These are phyloP conservation scores for Parochlus steinenii DNA, from an alignment of 2,888 invertebrate species.

Conservation along the genomic window DNA sequence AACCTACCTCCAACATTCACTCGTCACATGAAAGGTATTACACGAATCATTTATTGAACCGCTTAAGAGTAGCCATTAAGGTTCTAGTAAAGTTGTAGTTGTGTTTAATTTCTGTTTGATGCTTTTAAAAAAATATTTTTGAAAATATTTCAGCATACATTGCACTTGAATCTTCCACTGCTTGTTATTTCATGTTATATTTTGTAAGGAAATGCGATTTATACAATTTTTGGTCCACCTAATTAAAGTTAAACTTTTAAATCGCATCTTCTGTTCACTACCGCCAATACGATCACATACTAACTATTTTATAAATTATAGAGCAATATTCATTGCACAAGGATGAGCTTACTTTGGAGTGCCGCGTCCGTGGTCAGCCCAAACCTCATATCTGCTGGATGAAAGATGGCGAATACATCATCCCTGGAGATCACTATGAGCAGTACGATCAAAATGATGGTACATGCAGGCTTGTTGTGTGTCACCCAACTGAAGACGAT, in stretches of 20 bases:
- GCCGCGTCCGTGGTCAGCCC: constrained; percentile 59
- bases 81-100: too few species aligned
- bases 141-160: too few species aligned
- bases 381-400: constrained; percentile 58
- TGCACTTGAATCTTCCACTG: too few species aligned
- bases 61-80: too few species aligned
- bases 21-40: constrained; percentile 50
- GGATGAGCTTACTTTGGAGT: constrained; percentile 61
- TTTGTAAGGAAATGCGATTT: too few species aligned
- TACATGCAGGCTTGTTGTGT: constrained; percentile 50
- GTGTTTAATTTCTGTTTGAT: too few species aligned
- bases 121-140: too few species aligned
- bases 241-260: too few species aligned
- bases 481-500: constrained; percentile 46
- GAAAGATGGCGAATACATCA: constrained; percentile 46
- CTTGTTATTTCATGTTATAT: too few species aligned
- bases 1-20: constrained; percentile 52
- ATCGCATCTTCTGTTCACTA: too few species aligned
- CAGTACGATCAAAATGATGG: constrained; percentile 56
- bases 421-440: constrained; percentile 38
- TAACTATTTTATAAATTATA: constrained; percentile 23
- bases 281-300: too few species aligned
- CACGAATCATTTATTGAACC: neutral
- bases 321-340: constrained; percentile 55
- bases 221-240: too few species aligned